These are phyloP conservation scores for Tachyglossus aculeatus DNA, from an alignment of 2,797 vertebrate species.

Conservation along the genomic window DNA sequence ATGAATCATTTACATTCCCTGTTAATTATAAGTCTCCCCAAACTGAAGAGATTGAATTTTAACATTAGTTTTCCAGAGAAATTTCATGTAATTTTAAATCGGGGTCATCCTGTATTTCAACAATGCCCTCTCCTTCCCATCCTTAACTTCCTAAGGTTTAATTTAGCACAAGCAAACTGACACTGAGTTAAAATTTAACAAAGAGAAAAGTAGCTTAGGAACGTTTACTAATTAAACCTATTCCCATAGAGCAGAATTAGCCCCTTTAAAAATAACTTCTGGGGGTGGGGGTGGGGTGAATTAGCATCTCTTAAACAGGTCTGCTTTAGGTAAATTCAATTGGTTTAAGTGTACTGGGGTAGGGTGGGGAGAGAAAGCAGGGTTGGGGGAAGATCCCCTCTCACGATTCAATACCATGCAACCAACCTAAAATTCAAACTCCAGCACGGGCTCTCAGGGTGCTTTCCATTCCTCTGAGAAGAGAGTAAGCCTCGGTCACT, in stretches of 20 bases:
- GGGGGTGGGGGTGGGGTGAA: too few relatives aligned
- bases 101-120: too few relatives aligned
- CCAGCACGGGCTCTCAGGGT: background rate
- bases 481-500: conserved; percentile 3
- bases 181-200: conserved; percentile 58
- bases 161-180: conserved; percentile 57
- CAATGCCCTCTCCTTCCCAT: too few relatives aligned
- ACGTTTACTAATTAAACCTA: conserved; percentile 41
- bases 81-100: too few relatives aligned
- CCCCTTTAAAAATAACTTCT: conserved; percentile 25
- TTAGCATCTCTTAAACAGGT: too few relatives aligned
- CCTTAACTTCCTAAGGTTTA: conserved; percentile 32
- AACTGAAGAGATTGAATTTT: conserved; percentile 53
- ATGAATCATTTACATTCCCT: background rate
- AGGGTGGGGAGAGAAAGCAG: too few relatives aligned
- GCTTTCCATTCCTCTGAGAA: rapidly evolving
- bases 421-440: conserved; percentile 12
- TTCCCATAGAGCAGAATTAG: conserved; percentile 8
- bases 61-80: conserved; percentile 48
- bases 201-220: conserved; percentile 47
- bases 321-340: too few relatives aligned
- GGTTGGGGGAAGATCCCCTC: too few relatives aligned
- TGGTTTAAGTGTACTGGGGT: too few relatives aligned
- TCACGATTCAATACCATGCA: too few relatives aligned
- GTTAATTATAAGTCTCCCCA: conserved; percentile 4